phyloP scores from a whole-genome alignment of 2,113 vertebrate genomes.

The Elephantulus edwardii region DNA sequence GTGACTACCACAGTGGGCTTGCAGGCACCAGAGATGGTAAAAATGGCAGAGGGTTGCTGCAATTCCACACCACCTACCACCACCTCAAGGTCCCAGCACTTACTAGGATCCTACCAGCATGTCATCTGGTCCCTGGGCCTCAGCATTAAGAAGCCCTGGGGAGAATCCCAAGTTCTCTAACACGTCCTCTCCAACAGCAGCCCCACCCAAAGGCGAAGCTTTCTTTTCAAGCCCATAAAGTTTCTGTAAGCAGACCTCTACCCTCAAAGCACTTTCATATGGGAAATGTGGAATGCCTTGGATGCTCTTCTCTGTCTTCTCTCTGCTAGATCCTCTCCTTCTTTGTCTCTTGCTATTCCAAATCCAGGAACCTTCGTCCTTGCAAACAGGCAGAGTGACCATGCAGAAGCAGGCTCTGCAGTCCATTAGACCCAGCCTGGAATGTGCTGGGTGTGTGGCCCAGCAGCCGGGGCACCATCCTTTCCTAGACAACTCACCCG shows the following conservation, averaged over 20 bases:
- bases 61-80: too few species aligned
- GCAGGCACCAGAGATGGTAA: too few species aligned
- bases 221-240: not conserved
- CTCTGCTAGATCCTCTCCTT: not conserved
- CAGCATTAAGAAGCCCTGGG: not conserved
- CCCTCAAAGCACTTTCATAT: not conserved
- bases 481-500: rapidly evolving
- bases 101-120: not conserved
- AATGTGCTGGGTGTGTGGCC: not conserved
- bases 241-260: not conserved
- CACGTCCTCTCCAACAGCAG: not conserved
- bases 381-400: not conserved
- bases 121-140: not conserved
- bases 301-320: not conserved
- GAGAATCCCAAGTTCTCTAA: not conserved
- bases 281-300: not conserved
- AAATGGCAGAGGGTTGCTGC: too few species aligned
- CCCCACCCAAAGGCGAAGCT: not conserved
- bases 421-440: not conserved
- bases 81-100: not conserved
- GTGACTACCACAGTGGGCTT: too few species aligned
- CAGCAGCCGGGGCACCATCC: rapidly evolving
- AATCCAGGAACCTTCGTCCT: not conserved
- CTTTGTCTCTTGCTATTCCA: not conserved
- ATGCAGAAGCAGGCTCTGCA: not conserved